Conservation (phyloP, 2,113 vertebrate genomes). For the Rhegmatorhina hoffmannsi region DNA sequence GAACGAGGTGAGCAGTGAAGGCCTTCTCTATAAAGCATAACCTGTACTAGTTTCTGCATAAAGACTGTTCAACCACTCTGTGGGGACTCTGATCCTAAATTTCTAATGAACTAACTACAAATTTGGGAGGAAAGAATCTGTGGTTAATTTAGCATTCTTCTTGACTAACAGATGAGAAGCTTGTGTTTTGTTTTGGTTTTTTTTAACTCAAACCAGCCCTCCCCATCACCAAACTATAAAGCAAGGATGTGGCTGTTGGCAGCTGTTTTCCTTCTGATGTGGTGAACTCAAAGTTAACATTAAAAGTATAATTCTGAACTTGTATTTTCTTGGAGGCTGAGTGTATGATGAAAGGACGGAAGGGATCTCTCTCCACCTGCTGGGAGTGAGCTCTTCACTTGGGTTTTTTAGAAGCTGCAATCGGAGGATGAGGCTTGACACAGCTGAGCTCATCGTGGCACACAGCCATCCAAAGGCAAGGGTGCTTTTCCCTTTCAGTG, state of each 20-base stretch:
- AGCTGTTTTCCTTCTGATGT: not conserved
- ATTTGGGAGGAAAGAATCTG: not conserved
- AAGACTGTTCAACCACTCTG: not conserved
- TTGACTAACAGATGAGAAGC: not conserved
- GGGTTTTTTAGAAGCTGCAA: not conserved
- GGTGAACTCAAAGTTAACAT: not conserved
- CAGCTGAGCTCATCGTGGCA: not conserved
- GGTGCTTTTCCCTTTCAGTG: not conserved
- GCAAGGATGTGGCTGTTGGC: not conserved
- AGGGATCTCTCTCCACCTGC: slow-evolving; percentile 5
- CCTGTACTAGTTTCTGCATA: not conserved
- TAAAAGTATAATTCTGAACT: not conserved
- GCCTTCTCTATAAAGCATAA: not conserved
- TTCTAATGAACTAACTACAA: not conserved
- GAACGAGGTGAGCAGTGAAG: not conserved
- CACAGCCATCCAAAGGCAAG: not conserved
- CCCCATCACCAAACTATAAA: not conserved
- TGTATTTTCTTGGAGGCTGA: not conserved
- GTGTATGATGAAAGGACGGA: not conserved
- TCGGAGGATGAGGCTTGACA: not conserved
- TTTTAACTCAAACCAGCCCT: not conserved
- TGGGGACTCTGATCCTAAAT: not conserved
- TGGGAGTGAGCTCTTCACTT: not conserved
- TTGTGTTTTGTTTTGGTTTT: not conserved
- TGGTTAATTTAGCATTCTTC: not conserved